These are phyloP conservation scores for Lagenorhynchus albirostris DNA, from an alignment of 2,113 vertebrate species.

Conservation along the genomic window DNA sequence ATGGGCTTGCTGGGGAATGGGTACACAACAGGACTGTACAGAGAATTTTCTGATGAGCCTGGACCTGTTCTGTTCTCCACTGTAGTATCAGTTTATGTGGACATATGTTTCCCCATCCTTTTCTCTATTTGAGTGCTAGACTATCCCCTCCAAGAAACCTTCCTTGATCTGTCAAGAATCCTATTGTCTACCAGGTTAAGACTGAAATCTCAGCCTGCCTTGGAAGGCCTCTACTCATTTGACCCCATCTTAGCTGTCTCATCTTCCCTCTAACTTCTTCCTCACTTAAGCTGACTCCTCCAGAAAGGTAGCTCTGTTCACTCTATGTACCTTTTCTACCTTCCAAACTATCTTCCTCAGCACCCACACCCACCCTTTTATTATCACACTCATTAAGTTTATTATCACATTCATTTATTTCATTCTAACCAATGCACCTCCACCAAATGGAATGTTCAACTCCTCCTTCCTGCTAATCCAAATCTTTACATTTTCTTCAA, in stretches of 20 bases:
- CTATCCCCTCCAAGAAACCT: background rate
- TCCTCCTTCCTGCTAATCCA: background rate
- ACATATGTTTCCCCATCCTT: background rate
- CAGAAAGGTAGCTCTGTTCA: background rate
- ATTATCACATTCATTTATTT: background rate
- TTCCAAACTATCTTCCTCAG: background rate
- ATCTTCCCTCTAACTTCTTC: background rate
- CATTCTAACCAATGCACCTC: background rate
- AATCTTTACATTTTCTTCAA: background rate
- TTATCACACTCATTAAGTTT: background rate
- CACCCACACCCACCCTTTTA: background rate
- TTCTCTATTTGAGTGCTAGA: background rate
- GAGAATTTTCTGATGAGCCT: no score
- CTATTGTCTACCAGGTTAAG: background rate
- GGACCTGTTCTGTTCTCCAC: background rate
- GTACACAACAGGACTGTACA: background rate
- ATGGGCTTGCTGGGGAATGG: background rate
- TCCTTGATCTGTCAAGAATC: background rate
- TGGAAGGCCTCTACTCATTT: background rate
- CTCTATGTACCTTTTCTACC: background rate
- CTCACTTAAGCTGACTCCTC: background rate
- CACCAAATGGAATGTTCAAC: background rate
- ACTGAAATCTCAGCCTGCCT: background rate
- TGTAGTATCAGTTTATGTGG: background rate
- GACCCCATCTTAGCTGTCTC: background rate